These are phyloP conservation scores for Pangasianodon gigas DNA, from an alignment of 2,113 vertebrate genomes.

Conservation along the genomic window DNA sequence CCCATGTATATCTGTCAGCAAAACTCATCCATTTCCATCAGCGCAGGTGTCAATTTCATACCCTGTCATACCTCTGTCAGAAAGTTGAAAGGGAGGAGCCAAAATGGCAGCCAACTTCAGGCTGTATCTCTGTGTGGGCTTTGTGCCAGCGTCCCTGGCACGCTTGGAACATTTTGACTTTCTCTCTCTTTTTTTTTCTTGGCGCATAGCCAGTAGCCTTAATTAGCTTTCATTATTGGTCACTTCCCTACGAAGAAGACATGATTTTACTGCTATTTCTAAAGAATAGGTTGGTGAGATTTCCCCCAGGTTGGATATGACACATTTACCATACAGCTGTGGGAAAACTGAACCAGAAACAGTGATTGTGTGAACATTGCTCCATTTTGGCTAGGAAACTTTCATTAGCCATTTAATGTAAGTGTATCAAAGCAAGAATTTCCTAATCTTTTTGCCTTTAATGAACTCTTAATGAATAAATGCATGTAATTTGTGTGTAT, in stretches of 20 bases:
- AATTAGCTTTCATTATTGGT: conserved; percentile 28
- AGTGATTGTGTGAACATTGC: background rate
- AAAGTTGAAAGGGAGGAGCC: background rate
- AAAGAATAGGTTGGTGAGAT: background rate
- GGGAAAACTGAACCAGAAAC: background rate
- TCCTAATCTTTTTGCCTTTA: background rate
- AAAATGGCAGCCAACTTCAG: conserved; percentile 17
- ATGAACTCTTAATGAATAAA: background rate
- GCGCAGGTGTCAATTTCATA: conserved; percentile 26
- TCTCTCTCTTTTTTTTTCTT: background rate
- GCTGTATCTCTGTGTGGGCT: conserved; percentile 5
- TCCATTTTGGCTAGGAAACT: background rate
- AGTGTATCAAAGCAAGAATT: background rate
- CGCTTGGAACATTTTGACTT: background rate
- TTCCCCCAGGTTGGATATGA: background rate
- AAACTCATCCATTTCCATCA: conserved; percentile 19
- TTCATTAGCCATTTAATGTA: background rate
- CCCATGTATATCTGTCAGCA: conserved; percentile 19
- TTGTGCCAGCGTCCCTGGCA: conserved; percentile 5
- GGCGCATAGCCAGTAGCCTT: conserved; percentile 6
- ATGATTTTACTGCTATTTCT: conserved; percentile 1
- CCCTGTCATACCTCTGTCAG: background rate
- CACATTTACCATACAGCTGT: background rate
- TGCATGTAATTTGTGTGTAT: background rate
- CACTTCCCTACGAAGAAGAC: conserved; percentile 25